phyloP scores from a whole-genome alignment of 2,888 invertebrate genomes.

The Melanargia galathea region DNA sequence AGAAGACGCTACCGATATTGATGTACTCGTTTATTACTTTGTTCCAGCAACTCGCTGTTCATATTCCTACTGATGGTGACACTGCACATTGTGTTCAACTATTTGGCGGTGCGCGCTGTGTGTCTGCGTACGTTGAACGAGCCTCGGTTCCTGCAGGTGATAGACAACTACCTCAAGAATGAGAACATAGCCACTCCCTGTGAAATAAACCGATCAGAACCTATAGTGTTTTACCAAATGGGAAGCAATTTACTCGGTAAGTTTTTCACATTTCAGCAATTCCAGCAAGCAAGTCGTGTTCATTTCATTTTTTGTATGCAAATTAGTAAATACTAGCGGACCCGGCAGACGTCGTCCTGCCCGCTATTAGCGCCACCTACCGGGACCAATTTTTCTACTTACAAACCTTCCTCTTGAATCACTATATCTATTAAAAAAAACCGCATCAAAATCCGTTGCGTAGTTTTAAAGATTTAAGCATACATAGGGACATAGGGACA shows the following conservation, averaged over 20 bases:
- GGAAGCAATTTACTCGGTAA: slow-evolving; percentile 58
- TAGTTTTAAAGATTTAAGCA: too few species aligned
- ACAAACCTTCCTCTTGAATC: too few species aligned
- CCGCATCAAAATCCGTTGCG: too few species aligned
- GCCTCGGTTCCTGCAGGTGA: slow-evolving; percentile 86
- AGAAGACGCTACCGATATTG: too few species aligned
- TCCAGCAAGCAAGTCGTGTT: too few species aligned
- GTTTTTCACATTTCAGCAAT: not conserved
- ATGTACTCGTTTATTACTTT: slow-evolving; percentile 36
- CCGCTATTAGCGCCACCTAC: too few species aligned
- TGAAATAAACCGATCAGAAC: slow-evolving; percentile 87
- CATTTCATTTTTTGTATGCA: too few species aligned
- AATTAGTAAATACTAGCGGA: too few species aligned
- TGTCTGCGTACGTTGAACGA: slow-evolving; percentile 91
- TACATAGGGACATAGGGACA: too few species aligned
- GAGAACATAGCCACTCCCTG: slow-evolving; percentile 84
- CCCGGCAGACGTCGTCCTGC: too few species aligned
- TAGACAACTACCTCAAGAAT: slow-evolving; percentile 85
- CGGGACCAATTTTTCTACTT: too few species aligned
- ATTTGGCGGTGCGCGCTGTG: slow-evolving; percentile 91
- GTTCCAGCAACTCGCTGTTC: slow-evolving; percentile 85
- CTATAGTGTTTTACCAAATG: slow-evolving; percentile 58
- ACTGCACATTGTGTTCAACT: slow-evolving; percentile 93
- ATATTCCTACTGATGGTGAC: slow-evolving; percentile 88
- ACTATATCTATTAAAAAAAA: too few species aligned